A percentile compares a stretch with the other conserved stretches of the same genome.
Evolutionary conservation across 2,797 vertebrate species (phyloP).

Genomic region (Allobates femoralis): DNA sequence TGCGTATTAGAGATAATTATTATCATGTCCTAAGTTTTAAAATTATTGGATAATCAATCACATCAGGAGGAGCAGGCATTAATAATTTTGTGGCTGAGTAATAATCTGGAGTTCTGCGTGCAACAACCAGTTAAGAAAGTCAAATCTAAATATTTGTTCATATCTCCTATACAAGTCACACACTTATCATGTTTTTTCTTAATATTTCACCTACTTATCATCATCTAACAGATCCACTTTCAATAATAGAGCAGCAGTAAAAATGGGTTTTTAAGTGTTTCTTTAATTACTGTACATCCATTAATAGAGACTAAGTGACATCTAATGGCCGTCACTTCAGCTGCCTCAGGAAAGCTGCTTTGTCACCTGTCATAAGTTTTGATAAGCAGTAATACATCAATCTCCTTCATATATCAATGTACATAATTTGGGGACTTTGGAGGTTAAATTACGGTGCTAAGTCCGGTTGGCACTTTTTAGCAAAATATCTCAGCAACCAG

Average conservation of each 20-base stretch:
- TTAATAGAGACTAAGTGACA: background rate
- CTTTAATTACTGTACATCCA: no score
- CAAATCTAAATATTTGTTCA: no score
- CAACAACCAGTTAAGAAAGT: background rate
- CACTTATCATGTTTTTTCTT: background rate
- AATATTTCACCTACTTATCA: no score
- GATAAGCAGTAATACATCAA: background rate
- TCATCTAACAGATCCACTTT: no score
- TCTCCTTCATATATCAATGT: background rate
- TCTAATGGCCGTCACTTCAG: background rate
- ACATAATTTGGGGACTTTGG: background rate
- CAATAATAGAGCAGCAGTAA: no score
- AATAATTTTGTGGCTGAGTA: constrained; percentile 14
- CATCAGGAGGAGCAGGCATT: background rate
- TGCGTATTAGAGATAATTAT: background rate
- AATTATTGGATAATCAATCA: constrained; percentile 6
- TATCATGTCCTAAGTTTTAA: background rate
- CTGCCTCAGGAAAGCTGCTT: background rate
- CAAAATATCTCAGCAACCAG: no score
- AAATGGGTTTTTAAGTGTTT: no score
- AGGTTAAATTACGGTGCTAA: no score
- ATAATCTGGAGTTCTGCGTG: background rate
- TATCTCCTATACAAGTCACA: background rate
- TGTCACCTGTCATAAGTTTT: background rate
- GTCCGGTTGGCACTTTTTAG: no score